Evolutionary conservation across 1,140 invertebrate genomes (phyloP).

Genomic region (Aleiodes sp.): DNA sequence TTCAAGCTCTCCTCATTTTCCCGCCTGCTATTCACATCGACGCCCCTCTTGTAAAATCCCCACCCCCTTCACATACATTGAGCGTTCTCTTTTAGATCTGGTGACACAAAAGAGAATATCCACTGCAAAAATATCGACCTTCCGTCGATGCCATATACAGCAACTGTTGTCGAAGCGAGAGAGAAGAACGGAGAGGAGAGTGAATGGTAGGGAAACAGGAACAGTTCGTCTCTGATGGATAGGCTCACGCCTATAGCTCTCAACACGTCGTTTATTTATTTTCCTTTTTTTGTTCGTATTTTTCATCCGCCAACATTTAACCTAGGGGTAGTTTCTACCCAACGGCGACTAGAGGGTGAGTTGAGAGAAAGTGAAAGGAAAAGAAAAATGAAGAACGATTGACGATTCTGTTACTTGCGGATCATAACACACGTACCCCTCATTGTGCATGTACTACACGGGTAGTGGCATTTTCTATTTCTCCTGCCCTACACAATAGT

Average conservation of each 20-base stretch:
- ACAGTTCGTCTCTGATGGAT: not conserved
- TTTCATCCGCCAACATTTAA: not conserved
- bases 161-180: not conserved
- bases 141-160: slow-evolving; percentile 29
- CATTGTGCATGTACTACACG: not conserved
- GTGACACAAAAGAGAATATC: slow-evolving; percentile 25
- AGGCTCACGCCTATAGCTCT: not conserved
- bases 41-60: not conserved
- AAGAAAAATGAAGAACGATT: not conserved
- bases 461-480: not conserved
- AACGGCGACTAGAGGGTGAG: not conserved
- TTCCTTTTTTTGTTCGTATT: not conserved
- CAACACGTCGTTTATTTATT: not conserved
- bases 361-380: slow-evolving; percentile 2
- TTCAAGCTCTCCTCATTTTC: slow-evolving; percentile 4
- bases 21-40: not conserved
- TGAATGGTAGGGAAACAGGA: not conserved
- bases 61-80: not conserved
- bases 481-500: not conserved
- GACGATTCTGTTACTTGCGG: slow-evolving; percentile 10
- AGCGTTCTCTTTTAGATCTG: not conserved
- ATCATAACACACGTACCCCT: not conserved
- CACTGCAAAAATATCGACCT: slow-evolving; percentile 26
- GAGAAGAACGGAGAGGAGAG: not conserved
- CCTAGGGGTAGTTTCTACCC: not conserved